Base-by-base conservation (phyloP, 2,797 vertebrate species). In the Brachyrhaphis roseni region DNA sequence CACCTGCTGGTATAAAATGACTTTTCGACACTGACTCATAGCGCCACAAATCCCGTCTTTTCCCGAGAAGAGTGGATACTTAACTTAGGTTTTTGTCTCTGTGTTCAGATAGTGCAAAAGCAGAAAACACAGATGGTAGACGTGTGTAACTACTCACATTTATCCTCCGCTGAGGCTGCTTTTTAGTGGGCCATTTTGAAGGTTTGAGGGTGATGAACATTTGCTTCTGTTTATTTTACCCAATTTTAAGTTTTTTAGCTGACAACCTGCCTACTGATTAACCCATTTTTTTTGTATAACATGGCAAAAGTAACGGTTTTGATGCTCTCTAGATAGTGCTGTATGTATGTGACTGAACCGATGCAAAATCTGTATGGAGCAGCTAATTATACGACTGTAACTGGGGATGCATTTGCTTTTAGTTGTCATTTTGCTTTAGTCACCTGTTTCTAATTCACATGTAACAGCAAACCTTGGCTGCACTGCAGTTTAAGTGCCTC, bases 191-290 rank as follows among this genome's bases (percentile, higher is more conserved):
- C 87, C 90, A 81, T 84, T 79, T 87, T 83, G 78, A 82, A 82
- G 66, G 76, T 81, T 82, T 78, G 80, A 76, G n/a, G 81, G 49
- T 75, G 72, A 77, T 91, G 86, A 93, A 89, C 78, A 90, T 93
- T 90, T 92, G 84, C 89, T 92, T 94, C 88, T 95, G 95, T 96
- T 96, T 96, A 96, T 96, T 95, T 90, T 84, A 88, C 90, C 81
- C 87, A 68, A 68, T 82, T 85, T 86, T 79, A 90, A 78, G 82
- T 93, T 88, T 66, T 87, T 91, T 86, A 91, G 81, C 81, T 78
- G 85, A 90, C 83, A 79, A 92, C 93, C 43, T 92, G 84, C 85
- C 88, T 78, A 87, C 89, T 84, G 89, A 78, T 88, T 92, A 86
- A 93, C 86, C 88, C 28, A 74, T 89, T 68, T 68, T 86, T 51